Evolutionary conservation across 2,888 invertebrate genomes (phyloP).

Genomic region (Luperina nickerlii): DNA sequence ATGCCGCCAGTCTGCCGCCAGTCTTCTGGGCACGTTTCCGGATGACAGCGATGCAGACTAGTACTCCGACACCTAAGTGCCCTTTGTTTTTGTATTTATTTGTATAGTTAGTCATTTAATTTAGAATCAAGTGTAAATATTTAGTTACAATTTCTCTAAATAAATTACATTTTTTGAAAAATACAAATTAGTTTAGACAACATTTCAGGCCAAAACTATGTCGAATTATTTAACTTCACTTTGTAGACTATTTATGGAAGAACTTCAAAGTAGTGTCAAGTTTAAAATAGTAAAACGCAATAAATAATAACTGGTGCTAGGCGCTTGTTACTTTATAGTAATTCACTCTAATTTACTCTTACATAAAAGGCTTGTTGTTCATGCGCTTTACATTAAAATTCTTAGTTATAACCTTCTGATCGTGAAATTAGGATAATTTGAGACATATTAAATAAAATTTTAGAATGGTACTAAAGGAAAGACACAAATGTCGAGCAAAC

Average conservation of each 20-base stretch:
- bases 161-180: no score
- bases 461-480: neutral
- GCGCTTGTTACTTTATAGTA: neutral
- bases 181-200: neutral
- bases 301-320: constrained; percentile 29
- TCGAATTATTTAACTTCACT: neutral
- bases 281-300: constrained; percentile 14
- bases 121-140: no score
- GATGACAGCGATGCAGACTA: no score
- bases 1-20: no score
- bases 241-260: neutral
- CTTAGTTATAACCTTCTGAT: neutral
- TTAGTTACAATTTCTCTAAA: no score
- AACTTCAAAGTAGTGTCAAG: constrained; percentile 5
- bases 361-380: constrained; percentile 7
- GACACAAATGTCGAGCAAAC: no score
- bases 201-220: neutral
- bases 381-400: constrained; percentile 2
- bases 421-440: neutral
- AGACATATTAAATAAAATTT: neutral
- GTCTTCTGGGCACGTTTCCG: no score
- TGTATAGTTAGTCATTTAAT: no score
- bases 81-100: no score
- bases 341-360: constrained; percentile 30
- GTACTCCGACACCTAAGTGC: no score